Base-by-base conservation (phyloP, 2,888 invertebrate species). In the Spisula solida region DNA sequence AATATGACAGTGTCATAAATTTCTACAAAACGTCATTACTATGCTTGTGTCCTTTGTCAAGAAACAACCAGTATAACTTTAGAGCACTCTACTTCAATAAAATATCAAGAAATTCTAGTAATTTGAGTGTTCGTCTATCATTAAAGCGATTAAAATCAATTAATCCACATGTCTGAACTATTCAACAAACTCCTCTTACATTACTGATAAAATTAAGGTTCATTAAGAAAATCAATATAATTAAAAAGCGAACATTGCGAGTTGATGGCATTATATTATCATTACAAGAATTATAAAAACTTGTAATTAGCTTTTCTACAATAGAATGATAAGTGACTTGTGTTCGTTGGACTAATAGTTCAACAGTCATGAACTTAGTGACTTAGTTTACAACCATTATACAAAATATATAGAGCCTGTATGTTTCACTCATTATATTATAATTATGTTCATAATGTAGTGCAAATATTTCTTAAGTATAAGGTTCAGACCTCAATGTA, bases 61-160 rank as follows among this genome's bases (percentile, higher is more conserved):
- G 25, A n/a, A 41, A 66, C 25, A n/a, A 66, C 25, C 60, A 8
- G 25, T 25, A 66, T 25, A 66, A 66, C 25, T 66, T 25, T 16
- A 51, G 51, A 51, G 51, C 51, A 51, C 51, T 51, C 51, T 51
- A 51, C 16, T 51, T 25, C 60, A 66, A 66, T 66, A 25, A 25
- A 25, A 66, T 25, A 66, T 66, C 60, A 66, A 66, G 60, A 25
- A 66, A 25, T 66, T 66, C 25, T 0, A 6, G 60, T 66, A 66
- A 66, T 66, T 66, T 66, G 60, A 66, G 60, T 25, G 60, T 66
- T 66, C 60, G 25, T 66, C 60, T 66, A 66, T 66, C 60, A 66
- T 66, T 66, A 66, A 66, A 25, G 1, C 25, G 25, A 25, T 66
- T 25, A 66, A 25, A 25, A 66, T 66, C 60, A 66, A 66, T 66